Evolutionary conservation across 2,797 vertebrate species (phyloP).

Genomic region (Benthosema pterotum): DNA sequence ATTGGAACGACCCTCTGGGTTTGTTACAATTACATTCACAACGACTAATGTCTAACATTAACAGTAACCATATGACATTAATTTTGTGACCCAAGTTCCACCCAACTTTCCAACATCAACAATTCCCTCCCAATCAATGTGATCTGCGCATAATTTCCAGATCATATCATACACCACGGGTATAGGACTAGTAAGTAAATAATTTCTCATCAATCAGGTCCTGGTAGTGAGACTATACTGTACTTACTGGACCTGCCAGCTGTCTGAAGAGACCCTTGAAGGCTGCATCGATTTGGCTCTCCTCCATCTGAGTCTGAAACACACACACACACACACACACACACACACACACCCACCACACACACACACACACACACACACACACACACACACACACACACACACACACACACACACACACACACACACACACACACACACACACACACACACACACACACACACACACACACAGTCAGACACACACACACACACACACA

Average conservation of each 20-base stretch:
- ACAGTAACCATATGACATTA: too few species aligned
- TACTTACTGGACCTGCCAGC: slow-evolving; percentile 78
- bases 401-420: slow-evolving; percentile 1
- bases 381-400: slow-evolving; percentile 3
- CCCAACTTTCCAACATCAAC: too few species aligned
- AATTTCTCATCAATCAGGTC: too few species aligned
- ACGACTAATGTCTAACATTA: too few species aligned
- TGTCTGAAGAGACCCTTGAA: slow-evolving; percentile 83
- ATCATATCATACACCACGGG: too few species aligned
- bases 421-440: neutral
- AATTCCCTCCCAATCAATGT: too few species aligned
- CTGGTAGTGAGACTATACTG: slow-evolving; percentile 2
- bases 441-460: neutral
- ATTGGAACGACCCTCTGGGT: too few species aligned
- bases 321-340: neutral
- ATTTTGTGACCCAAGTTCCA: too few species aligned
- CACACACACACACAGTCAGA: neutral
- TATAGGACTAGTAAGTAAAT: too few species aligned
- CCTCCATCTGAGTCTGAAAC: slow-evolving; percentile 63
- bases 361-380: neutral
- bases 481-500: slow-evolving; percentile 2
- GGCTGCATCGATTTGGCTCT: slow-evolving; percentile 77
- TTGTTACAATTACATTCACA: too few species aligned
- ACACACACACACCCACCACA: too few species aligned
- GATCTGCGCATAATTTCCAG: too few species aligned